Evolutionary conservation across 2,888 invertebrate species (phyloP).

Genomic region (Plagodis dolabraria): DNA sequence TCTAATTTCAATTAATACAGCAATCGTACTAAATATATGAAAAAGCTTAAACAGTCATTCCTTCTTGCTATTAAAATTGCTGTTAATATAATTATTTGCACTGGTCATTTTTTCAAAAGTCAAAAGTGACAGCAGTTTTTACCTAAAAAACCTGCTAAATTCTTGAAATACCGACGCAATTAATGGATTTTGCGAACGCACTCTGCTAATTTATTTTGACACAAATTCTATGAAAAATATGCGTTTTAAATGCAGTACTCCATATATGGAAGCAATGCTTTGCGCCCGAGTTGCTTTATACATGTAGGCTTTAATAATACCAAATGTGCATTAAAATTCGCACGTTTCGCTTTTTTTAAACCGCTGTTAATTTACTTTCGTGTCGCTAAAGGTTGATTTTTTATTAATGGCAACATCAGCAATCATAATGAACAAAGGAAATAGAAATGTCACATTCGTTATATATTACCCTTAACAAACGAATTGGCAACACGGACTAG

Average conservation of each 20-base stretch:
- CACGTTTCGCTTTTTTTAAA: constrained; percentile 24
- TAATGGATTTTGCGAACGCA: constrained; percentile 22
- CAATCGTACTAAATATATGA: neutral
- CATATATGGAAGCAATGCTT: constrained; percentile 38
- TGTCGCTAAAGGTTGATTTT: constrained; percentile 23
- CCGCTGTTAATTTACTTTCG: constrained; percentile 4
- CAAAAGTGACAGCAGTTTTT: constrained; percentile 13
- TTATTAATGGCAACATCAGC: constrained; percentile 8
- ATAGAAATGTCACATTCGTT: neutral
- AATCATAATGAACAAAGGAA: constrained; percentile 2
- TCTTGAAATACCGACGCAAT: constrained; percentile 19
- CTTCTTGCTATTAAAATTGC: neutral
- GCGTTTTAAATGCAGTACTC: constrained; percentile 37
- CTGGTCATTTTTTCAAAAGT: constrained; percentile 13
- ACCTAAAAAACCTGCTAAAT: constrained; percentile 8
- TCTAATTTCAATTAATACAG: no score
- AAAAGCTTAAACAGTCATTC: no score
- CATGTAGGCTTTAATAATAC: constrained; percentile 30
- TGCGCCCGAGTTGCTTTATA: constrained; percentile 39
- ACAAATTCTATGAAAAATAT: constrained; percentile 35
- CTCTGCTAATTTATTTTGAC: constrained; percentile 35
- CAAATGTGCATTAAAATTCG: constrained; percentile 43
- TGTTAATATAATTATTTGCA: constrained; percentile 3
- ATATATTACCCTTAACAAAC: neutral
- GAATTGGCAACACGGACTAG: constrained; percentile 5